Conservation (phyloP, 2,888 invertebrate species). For the Drosophila picticornis region DNA sequence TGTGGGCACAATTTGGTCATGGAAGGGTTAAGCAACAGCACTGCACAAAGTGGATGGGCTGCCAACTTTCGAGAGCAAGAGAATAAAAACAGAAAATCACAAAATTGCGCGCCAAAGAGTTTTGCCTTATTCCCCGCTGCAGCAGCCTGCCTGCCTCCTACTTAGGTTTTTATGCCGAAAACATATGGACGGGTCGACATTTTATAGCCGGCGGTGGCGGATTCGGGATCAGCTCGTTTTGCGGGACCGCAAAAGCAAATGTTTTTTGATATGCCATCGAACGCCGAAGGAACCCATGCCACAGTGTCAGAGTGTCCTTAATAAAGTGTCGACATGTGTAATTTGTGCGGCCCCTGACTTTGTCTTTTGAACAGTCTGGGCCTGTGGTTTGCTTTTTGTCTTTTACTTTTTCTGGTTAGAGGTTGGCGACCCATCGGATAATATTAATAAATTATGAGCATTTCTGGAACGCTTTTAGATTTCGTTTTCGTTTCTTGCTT, state of each 20-base stretch:
- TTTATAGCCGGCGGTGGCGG: conserved; percentile 67
- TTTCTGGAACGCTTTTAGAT: conserved; percentile 35
- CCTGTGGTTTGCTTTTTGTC: conserved; percentile 21
- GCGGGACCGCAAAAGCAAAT: conserved; percentile 68
- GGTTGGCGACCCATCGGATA: conserved; percentile 50
- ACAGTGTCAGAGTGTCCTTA: conserved; percentile 63
- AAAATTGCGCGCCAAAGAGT: conserved; percentile 58
- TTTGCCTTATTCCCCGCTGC: conserved; percentile 29
- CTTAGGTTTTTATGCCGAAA: conserved; percentile 38
- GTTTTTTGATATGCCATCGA: conserved; percentile 67
- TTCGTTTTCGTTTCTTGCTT: conserved; percentile 16
- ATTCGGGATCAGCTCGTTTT: conserved; percentile 67
- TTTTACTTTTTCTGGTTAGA: conserved; percentile 7
- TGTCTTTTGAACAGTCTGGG: conserved; percentile 21
- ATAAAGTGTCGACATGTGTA: conserved; percentile 83
- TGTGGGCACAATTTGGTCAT: conserved; percentile 74
- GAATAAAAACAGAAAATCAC: conserved; percentile 20
- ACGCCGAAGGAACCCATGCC: conserved; percentile 13
- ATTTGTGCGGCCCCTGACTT: conserved; percentile 71
- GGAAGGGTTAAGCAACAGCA: conserved; percentile 70
- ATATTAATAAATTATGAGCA: conserved; percentile 77
- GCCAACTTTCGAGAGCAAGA: conserved; percentile 42
- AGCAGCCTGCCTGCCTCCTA: conserved; percentile 1
- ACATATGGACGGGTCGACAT: conserved; percentile 80
- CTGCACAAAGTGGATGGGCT: conserved; percentile 36